Conservation (phyloP, 2,797 vertebrate species). For the Heteromormyrus szaboi region DNA sequence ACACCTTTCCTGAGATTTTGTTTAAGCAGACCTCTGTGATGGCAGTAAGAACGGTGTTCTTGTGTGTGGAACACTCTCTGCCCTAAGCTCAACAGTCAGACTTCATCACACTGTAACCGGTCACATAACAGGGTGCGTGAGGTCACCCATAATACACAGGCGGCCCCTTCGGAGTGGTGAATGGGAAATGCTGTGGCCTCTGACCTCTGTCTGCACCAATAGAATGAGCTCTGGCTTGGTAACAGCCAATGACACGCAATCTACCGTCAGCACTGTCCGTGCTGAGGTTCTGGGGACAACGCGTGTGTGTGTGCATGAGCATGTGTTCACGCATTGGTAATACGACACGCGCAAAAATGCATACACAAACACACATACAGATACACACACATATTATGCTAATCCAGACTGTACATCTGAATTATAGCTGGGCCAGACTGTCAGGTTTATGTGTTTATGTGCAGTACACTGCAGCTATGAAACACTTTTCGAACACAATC, state of each 20-base stretch:
- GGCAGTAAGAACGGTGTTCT: neutral
- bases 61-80: neutral
- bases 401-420: neutral
- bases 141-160: neutral
- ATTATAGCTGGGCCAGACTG: neutral
- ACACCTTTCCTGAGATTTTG: neutral
- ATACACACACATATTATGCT: neutral
- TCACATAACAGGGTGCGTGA: neutral
- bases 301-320: neutral
- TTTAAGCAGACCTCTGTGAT: neutral
- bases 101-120: neutral
- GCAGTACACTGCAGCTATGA: neutral
- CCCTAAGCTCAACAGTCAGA: neutral
- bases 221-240: neutral
- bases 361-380: neutral
- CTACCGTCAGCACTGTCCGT: neutral
- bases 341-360: neutral
- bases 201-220: neutral
- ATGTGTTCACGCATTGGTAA: neutral
- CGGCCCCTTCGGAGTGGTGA: neutral
- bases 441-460: neutral
- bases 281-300: neutral
- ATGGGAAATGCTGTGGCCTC: slow-evolving; percentile 4
- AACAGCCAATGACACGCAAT: neutral
- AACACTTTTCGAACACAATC: neutral